Conservation (phyloP, 2,113 vertebrate species). For the Panthera uncia region DNA sequence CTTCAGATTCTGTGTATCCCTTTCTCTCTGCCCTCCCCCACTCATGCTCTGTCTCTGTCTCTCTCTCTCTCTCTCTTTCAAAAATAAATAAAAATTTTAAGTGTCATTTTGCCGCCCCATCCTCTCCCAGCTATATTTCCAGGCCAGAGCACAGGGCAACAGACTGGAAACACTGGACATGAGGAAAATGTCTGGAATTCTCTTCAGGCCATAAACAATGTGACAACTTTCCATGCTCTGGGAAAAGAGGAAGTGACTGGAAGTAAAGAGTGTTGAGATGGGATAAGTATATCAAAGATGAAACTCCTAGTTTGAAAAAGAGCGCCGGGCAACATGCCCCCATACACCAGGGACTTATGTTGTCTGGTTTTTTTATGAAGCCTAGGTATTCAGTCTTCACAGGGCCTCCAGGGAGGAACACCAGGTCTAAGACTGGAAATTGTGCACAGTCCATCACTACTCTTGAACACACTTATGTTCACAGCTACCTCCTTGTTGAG, state of each 20-base stretch:
- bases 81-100: too few species aligned
- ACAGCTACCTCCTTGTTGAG: background rate
- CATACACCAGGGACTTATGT: rapidly evolving
- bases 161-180: background rate
- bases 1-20: too few species aligned
- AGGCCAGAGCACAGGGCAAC: background rate
- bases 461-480: background rate
- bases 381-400: background rate
- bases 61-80: too few species aligned
- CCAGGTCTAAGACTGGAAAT: background rate
- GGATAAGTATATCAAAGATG: background rate
- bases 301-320: background rate
- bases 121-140: background rate
- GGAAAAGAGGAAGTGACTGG: background rate
- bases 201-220: background rate
- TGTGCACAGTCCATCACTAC: background rate
- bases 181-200: background rate
- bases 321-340: background rate
- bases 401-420: background rate
- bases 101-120: background rate
- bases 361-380: background rate
- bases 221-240: background rate
- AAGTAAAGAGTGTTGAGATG: background rate
- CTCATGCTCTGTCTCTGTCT: too few species aligned
- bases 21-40: too few species aligned